phyloP scores from a whole-genome alignment of 2,888 invertebrate genomes.

The Uloborus plumipes region DNA sequence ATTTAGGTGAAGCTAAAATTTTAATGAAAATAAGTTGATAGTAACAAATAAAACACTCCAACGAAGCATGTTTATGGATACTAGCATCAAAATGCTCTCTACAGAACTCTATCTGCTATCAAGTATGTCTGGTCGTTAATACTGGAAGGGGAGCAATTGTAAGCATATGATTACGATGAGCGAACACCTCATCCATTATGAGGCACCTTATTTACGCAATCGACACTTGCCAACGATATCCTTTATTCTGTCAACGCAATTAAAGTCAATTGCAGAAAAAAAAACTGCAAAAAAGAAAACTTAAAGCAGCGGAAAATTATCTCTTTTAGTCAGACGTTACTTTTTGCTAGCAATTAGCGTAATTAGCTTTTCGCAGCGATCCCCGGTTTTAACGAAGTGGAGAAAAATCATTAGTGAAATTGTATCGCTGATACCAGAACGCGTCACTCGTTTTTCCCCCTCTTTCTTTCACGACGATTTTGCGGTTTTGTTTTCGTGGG shows the following conservation, averaged over 20 bases:
- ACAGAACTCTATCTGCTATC: slow-evolving; percentile 44
- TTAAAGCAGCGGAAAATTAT: slow-evolving; percentile 50
- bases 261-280: slow-evolving; percentile 60
- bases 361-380: slow-evolving; percentile 59
- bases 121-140: slow-evolving; percentile 57
- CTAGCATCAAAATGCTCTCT: neutral
- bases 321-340: slow-evolving; percentile 63
- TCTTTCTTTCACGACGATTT: slow-evolving; percentile 27
- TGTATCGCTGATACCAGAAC: slow-evolving; percentile 61
- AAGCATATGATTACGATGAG: slow-evolving; percentile 58
- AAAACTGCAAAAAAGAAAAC: neutral
- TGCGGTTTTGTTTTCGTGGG: slow-evolving; percentile 54
- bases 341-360: slow-evolving; percentile 64
- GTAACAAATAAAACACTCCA: no score
- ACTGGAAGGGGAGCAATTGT: slow-evolving; percentile 50
- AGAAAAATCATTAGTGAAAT: slow-evolving; percentile 64
- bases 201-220: slow-evolving; percentile 50
- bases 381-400: slow-evolving; percentile 62
- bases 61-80: neutral
- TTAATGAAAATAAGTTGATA: no score
- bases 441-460: slow-evolving; percentile 25
- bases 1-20: no score
- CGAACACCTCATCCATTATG: slow-evolving; percentile 57
- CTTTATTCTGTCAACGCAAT: slow-evolving; percentile 64
- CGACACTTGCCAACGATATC: slow-evolving; percentile 58